phyloP scores from a whole-genome alignment of 2,113 vertebrate genomes.

The Ramphastos sulfuratus region DNA sequence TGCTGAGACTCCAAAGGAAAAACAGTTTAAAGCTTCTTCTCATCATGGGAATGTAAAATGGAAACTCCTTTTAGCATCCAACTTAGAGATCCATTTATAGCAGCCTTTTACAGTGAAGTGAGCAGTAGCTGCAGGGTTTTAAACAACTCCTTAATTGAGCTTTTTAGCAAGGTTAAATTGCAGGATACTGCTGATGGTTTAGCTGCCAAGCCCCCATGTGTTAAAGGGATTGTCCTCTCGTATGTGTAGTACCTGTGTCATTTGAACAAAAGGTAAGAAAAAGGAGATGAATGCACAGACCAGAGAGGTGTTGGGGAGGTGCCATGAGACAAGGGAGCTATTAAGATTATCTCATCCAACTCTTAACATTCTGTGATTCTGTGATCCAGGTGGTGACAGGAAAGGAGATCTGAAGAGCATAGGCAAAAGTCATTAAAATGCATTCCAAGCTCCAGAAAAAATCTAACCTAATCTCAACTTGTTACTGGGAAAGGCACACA shows the following conservation, averaged over 20 bases:
- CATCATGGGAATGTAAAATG: neutral
- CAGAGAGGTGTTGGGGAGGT: neutral
- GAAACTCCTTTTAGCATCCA: neutral
- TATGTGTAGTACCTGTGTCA: neutral
- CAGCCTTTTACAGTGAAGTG: neutral
- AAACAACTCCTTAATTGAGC: neutral
- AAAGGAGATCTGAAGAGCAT: neutral
- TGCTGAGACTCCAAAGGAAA: neutral
- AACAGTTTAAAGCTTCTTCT: neutral
- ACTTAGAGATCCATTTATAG: neutral
- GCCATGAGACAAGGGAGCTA: accelerated
- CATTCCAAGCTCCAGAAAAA: neutral
- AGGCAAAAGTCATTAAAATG: neutral
- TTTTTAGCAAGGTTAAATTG: neutral
- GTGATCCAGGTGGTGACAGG: neutral
- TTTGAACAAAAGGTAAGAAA: neutral
- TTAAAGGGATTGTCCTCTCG: neutral
- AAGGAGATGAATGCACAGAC: neutral
- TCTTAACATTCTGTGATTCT: no score
- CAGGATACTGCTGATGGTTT: neutral
- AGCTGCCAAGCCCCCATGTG: neutral
- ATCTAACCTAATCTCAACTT: neutral
- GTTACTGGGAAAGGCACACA: neutral
- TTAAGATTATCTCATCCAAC: neutral
- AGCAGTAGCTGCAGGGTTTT: neutral